Percentiles rank a stretch among this genome's conserved stretches.
These are phyloP conservation scores for Thymelicus acteon DNA, from an alignment of 2,888 invertebrate species.

Conservation along the genomic window DNA sequence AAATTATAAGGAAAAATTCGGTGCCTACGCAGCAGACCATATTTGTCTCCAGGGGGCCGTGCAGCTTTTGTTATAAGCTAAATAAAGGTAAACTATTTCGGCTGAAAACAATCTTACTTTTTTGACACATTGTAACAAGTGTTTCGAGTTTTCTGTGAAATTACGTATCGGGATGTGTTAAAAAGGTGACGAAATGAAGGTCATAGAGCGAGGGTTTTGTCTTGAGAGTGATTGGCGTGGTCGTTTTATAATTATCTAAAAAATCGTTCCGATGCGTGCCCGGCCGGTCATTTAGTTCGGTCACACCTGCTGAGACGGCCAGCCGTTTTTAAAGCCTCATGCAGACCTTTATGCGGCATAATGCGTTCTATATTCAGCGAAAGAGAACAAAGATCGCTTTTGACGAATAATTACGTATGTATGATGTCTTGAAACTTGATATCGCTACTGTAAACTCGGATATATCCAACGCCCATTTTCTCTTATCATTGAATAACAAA, in stretches of 20 bases:
- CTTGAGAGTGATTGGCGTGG: conserved; percentile 67
- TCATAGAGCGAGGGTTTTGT: conserved; percentile 61
- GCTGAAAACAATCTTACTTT: conserved; percentile 74
- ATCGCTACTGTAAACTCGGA: conserved; percentile 42
- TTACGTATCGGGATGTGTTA: conserved; percentile 57
- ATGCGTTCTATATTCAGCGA: conserved; percentile 23
- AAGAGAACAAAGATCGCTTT: conserved; percentile 38
- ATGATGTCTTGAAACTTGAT: conserved; percentile 50
- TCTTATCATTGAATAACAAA: conserved; percentile 44
- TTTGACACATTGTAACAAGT: conserved; percentile 83
- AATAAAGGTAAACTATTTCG: conserved; percentile 83
- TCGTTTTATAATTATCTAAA: conserved; percentile 74
- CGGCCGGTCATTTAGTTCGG: conserved; percentile 61
- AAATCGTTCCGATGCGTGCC: conserved; percentile 59
- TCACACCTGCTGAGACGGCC: conserved; percentile 57
- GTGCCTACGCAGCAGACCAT: conserved; percentile 77
- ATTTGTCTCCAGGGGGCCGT: conserved; percentile 77
- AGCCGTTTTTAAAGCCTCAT: conserved; percentile 53
- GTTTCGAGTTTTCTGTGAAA: conserved; percentile 76
- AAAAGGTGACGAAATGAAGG: conserved; percentile 65
- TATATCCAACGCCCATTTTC: conserved; percentile 47
- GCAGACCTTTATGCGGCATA: conserved; percentile 43
- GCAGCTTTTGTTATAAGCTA: conserved; percentile 82
- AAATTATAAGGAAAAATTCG: conserved; percentile 70
- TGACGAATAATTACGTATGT: conserved; percentile 48